Conservation (phyloP, 2,113 vertebrate species). For the Herpailurus yagouaroundi region DNA sequence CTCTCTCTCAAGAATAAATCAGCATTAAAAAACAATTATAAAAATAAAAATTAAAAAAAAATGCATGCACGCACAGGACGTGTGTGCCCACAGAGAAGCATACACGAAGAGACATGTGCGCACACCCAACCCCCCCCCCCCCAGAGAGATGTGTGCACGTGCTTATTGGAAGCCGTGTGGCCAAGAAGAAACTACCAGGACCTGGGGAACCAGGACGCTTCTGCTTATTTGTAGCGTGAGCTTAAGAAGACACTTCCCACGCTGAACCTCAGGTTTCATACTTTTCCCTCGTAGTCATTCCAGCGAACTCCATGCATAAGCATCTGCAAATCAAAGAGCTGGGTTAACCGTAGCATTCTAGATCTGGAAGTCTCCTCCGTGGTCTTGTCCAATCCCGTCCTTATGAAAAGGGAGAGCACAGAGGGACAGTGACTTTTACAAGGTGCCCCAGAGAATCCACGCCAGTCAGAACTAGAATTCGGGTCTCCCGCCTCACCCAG, state of each 20-base stretch:
- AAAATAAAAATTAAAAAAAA: not conserved
- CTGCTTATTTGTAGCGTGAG: not conserved
- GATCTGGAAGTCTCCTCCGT: not conserved
- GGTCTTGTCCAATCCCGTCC: not conserved
- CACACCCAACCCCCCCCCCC: not conserved
- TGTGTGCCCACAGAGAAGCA: not conserved
- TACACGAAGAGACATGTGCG: not conserved
- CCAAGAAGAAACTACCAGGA: not conserved
- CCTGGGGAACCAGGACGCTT: not conserved
- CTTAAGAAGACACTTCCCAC: not conserved
- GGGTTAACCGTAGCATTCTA: not conserved
- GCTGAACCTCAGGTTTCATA: not conserved
- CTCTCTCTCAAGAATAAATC: too few species aligned
- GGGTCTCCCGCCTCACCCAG: not conserved
- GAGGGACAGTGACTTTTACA: not conserved
- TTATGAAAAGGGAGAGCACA: not conserved
- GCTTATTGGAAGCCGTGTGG: accelerated
- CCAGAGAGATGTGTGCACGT: accelerated
- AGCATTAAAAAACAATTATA: too few species aligned
- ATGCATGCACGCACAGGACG: not conserved
- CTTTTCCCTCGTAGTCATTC: not conserved
- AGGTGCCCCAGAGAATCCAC: not conserved
- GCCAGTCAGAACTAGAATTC: not conserved
- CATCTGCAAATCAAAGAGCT: not conserved
- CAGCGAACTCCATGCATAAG: not conserved